Percentiles rank a stretch among this genome's conserved stretches.
These are phyloP conservation scores for Mesocricetus auratus DNA, from an alignment of 2,113 vertebrate species.

Conservation along the genomic window DNA sequence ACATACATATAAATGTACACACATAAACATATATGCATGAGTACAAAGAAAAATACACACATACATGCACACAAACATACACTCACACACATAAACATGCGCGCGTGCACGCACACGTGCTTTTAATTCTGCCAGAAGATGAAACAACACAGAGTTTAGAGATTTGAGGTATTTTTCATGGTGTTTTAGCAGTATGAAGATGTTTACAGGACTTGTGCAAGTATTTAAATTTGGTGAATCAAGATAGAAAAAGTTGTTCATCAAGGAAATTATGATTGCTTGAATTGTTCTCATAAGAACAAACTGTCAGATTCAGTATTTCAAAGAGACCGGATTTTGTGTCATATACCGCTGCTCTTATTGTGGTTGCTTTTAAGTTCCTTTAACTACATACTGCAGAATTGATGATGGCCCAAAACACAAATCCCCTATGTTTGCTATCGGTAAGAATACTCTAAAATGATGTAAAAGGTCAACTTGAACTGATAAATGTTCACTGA, in stretches of 20 bases:
- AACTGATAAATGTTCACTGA: neutral
- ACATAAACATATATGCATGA: neutral
- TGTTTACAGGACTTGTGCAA: neutral
- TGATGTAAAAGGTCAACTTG: neutral
- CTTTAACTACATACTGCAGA: neutral
- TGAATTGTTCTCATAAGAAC: neutral
- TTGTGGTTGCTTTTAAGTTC: neutral
- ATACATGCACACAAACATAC: neutral
- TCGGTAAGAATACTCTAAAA: conserved; percentile 7
- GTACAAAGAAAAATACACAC: neutral
- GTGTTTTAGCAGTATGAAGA: neutral
- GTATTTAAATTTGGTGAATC: neutral
- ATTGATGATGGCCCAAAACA: neutral
- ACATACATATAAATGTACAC: neutral
- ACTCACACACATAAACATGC: neutral
- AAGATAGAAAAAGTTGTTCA: neutral
- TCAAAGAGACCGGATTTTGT: neutral
- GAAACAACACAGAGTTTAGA: neutral
- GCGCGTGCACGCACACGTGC: neutral
- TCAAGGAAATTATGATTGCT: neutral
- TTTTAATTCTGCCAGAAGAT: neutral
- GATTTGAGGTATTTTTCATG: neutral
- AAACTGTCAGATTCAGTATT: neutral
- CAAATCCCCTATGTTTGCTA: neutral
- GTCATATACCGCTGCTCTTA: neutral